Conservation (phyloP, 2,113 vertebrate genomes). For the Halichoerus grypus region DNA sequence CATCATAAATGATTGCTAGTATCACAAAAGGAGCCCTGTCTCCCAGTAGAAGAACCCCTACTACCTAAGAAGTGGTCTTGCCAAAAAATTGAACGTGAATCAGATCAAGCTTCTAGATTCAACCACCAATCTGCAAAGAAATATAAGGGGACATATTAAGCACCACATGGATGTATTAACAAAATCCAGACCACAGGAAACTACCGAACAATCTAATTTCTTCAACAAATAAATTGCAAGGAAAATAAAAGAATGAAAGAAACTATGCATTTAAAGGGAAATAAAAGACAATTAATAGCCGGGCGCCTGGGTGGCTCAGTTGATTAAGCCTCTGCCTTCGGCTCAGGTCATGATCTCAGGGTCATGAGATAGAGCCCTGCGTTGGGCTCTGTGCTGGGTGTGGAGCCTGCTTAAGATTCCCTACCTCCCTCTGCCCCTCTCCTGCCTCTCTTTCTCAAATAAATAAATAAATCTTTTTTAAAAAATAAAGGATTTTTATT, state of each 20-base stretch:
- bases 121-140: not conserved
- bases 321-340: not conserved
- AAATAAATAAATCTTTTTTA: too few relatives aligned
- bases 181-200: slow-evolving; percentile 4
- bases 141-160: not conserved
- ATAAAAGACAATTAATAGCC: not conserved
- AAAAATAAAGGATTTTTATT: not conserved
- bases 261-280: not conserved
- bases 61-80: not conserved
- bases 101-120: not conserved
- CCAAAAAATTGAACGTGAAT: not conserved
- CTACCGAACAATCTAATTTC: not conserved
- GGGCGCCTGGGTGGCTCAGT: not conserved
- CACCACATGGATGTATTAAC: not conserved
- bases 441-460: too few relatives aligned
- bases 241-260: not conserved
- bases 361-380: not conserved
- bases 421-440: not conserved
- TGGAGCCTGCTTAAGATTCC: not conserved
- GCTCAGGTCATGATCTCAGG: not conserved
- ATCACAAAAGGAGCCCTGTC: not conserved
- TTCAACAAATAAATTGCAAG: slow-evolving; percentile 27
- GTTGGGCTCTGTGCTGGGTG: not conserved
- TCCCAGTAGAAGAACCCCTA: not conserved
- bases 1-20: not conserved